A percentile compares a stretch with the other conserved stretches of the same genome.
Evolutionary conservation across 2,888 invertebrate species (phyloP).

Genomic region (Watsonalla binaria): DNA sequence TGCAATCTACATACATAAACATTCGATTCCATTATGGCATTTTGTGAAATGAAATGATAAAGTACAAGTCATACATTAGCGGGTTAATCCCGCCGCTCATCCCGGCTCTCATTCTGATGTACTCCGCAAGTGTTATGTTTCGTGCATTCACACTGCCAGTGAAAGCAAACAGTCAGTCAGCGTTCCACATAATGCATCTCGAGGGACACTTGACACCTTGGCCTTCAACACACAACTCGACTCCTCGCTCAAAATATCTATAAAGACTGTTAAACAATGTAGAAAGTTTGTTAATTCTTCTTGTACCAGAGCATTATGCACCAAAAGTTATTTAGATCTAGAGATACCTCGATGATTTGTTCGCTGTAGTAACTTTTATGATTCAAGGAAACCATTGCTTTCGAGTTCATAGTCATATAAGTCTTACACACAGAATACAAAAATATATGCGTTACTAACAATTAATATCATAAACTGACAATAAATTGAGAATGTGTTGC

Average conservation of each 20-base stretch:
- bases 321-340: too few species aligned
- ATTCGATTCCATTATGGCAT: neutral
- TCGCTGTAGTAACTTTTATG: too few species aligned
- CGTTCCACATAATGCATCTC: constrained; percentile 66
- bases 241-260: constrained; percentile 12
- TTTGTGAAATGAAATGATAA: neutral
- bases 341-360: too few species aligned
- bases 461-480: too few species aligned
- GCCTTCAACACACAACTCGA: constrained; percentile 43
- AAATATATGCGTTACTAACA: too few species aligned
- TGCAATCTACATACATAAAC: too few species aligned
- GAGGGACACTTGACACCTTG: constrained; percentile 67
- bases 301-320: neutral
- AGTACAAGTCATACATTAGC: constrained; percentile 14
- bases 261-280: neutral
- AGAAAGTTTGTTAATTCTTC: neutral
- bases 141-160: constrained; percentile 58
- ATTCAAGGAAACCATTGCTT: too few species aligned
- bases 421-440: too few species aligned
- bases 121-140: constrained; percentile 60
- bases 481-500: too few species aligned
- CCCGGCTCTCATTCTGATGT: constrained; percentile 22
- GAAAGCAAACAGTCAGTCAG: constrained; percentile 67
- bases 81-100: constrained; percentile 30
- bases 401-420: too few species aligned